Percentiles rank a stretch among this genome's conserved stretches.
phyloP scores from a whole-genome alignment of 2,113 vertebrate species.

The Scytalopus superciliaris region DNA sequence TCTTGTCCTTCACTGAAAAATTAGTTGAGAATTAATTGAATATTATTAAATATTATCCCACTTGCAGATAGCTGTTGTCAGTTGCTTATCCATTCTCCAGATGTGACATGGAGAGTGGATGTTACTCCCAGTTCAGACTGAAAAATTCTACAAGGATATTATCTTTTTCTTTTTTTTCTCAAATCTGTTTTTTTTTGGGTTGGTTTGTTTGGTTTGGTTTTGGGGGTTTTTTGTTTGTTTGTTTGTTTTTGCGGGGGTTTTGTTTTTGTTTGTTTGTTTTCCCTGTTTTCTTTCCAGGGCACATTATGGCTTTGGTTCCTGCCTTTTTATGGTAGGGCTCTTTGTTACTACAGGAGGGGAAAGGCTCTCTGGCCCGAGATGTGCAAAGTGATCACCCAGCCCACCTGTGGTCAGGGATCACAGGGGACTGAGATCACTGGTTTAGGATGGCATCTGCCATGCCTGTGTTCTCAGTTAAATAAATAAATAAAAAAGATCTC shows the following conservation, averaged over 20 bases:
- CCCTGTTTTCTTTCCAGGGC: not conserved
- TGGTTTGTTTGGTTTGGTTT: not conserved
- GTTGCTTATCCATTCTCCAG: not conserved
- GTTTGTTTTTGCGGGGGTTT: too few species aligned
- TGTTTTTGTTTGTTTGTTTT: not conserved
- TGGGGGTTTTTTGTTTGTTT: not conserved
- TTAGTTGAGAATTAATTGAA: not conserved
- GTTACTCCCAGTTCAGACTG: not conserved
- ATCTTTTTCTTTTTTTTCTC: not conserved
- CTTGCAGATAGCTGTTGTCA: not conserved
- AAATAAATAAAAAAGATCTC: not conserved
- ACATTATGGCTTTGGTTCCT: not conserved
- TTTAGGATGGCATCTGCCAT: not conserved
- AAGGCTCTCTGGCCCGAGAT: not conserved
- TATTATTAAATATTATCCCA: not conserved
- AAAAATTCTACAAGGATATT: not conserved
- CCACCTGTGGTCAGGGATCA: too few species aligned
- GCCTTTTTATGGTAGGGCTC: not conserved
- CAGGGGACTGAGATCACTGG: not conserved
- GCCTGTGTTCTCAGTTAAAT: not conserved
- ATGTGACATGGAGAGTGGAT: not conserved
- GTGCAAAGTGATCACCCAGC: accelerated
- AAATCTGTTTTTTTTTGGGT: not conserved
- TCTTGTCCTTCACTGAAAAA: not conserved
- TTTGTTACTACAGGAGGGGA: not conserved